Base-by-base conservation (phyloP, 64 coral and sea anemone species). In the Stichodactyla mertensii region DNA sequence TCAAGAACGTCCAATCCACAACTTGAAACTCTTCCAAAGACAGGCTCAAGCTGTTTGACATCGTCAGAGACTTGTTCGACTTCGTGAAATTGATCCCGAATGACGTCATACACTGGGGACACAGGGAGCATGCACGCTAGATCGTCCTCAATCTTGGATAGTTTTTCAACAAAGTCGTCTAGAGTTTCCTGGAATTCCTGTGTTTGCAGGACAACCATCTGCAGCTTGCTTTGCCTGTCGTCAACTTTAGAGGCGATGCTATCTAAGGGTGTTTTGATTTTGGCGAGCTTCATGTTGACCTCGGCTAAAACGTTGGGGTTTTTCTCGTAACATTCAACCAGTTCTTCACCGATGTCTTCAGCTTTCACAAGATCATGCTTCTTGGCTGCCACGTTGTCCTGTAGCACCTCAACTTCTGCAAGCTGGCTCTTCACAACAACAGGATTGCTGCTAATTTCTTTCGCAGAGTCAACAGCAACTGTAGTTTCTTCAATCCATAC, bases 111-210 rank as follows among this genome's bases (percentile, higher is more conserved):
- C 22, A 91, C 90, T 14, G 93, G 82, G 54, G 93, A 95, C 19
- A 99, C 88, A n/a, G 93, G 93, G 27, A 82, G 23, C 87, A 95
- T 87, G 19, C 86, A 83, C 14, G 81, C 83, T 52, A 88, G 61
- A 27, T 85, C 62, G 20, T 95, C 97, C 70, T 99, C 97, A 52
- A 99, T 88, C 51, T 92, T 66, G 10, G 87, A 89, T 16, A 99
- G 55, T 70, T 93, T 99, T 2, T 90, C 93, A 78, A 85, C 84
- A 66, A 99, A 92, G 82, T 93, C 87, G 58, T 95, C 79, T 55
- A 92, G 28, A 7, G 93, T 90, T 64, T 94, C 91, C 78, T 99
- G 90, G 64, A 95, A 99, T 67, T 95, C 88, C 82, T 99, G 93
- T 52, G 87, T 87, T 71, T 99, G 90, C 16, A 99, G 82, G 15